Evolutionary conservation across 2,113 vertebrate genomes (phyloP), one percentile per base, ranked within the genome.

Genomic region (Tylochromis polylepis): DNA sequence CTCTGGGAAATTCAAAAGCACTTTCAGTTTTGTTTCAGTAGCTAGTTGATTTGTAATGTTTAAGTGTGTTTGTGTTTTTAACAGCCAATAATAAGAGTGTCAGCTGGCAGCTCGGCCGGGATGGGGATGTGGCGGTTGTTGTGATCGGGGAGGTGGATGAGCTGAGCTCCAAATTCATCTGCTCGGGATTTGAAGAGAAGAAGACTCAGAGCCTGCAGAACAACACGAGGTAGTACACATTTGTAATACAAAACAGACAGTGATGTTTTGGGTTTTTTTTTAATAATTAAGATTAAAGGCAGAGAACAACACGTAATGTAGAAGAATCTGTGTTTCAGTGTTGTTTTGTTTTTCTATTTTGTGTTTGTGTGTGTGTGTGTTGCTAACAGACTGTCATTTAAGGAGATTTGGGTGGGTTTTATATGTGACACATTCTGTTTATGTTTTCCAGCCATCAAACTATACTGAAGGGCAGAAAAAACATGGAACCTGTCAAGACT

Each of bases 71-170:
- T 31, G 24, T 84, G n/a, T 87, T 79, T 88, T 82, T 75, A 83
- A 18, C 93, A 97, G 96, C 93, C 53, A 94, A 94, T 75, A 83
- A 92, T 75, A 97, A 97, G 91, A 95, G 41, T 59, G 96, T 97
- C 43, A 96, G 93, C 91, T 97, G 96, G 97, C 91, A 95, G 62
- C 93, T 96, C 3, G 96, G 96, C 8, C 94, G 94, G 5, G 96
- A 97, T 18, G 96, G 96, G 82, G 96, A 97, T 10, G 95, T 97
- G 46, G 94, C 96, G 2, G 96, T 96, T 78, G 43, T 93, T 34
- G 91, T 96, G 46, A 96, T 97, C 7, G 96, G 95, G n/a, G 96
- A 96, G 85, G 82, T 93, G 92, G 95, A 96, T 29, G 96, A 96
- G 72, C 85, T 96, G 81, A 95, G 85, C 59, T 95, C 95, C 84